Base-by-base conservation (phyloP, 2,888 invertebrate genomes). In the Agrochola macilenta region DNA sequence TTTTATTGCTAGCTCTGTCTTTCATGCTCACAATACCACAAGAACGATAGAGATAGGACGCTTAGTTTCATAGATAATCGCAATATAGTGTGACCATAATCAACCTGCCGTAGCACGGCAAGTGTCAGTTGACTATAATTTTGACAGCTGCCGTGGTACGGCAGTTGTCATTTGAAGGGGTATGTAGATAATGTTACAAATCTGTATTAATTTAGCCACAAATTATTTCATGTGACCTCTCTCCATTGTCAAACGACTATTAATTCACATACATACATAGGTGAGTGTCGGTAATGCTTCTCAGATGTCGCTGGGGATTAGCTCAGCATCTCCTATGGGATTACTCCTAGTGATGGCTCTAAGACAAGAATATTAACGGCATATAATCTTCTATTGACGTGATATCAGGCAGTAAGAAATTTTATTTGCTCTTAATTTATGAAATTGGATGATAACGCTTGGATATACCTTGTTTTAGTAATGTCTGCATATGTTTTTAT, bases 291-390 rank as follows among this genome's bases (percentile, higher is more conserved):
- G 43, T 71, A 69, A 68, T 64, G 60, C 46, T 61, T 57, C 39
- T 12, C 49, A 61, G 35, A 71, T 68, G 66, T 80, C 64, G 23
- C 20, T 35, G 26, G 35, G 65, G 84, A 81, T 83, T 84, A 84
- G 7, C 64, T 49, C 63, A 49, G 60, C 30, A 63, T 63, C 57
- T 54, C 35, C 30, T 76, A 9, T 12, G 30, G 60, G 81, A 81
- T 83, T 77, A 83, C 0, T 30, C 23, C 20, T 35, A 26, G 54
- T 80, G 58, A 68, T 52, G 8, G 30, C 17, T 76, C 46, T 68
- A 5, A 54, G 23, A 14, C 43, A 64, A 69, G 63, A 9, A 17
- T 66, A 73, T 73, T 49, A 52, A 30, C 9, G 12, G 17, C 23
- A 26, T 46, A 11, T 58, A 57, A 68, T 60, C 66, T 43, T 58